phyloP scores from a whole-genome alignment of 2,888 invertebrate species.

The Teinopalpus imperialis region DNA sequence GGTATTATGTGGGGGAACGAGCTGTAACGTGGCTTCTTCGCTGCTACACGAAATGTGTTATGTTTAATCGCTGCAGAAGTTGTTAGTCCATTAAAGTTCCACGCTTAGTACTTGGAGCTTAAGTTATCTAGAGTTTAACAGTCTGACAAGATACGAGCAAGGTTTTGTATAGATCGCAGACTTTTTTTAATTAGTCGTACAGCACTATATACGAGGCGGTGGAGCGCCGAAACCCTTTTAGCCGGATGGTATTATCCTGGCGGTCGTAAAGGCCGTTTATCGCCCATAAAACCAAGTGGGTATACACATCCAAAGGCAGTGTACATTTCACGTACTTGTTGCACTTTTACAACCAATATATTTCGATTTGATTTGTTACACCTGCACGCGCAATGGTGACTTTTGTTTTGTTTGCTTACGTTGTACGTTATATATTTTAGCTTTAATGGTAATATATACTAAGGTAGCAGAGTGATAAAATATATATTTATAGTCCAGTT shows the following conservation, averaged over 20 bases:
- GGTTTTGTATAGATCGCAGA: conserved; percentile 37
- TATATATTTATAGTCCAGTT: conserved; percentile 8
- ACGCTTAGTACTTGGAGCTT: background rate
- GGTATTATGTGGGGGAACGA: no score
- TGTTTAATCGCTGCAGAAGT: no score
- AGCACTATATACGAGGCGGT: conserved; percentile 38
- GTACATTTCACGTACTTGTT: conserved; percentile 76
- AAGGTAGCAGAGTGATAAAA: conserved; percentile 1
- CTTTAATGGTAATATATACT: conserved; percentile 25
- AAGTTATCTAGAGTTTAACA: conserved; percentile 5
- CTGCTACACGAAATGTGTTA: no score
- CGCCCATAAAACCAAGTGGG: conserved; percentile 76
- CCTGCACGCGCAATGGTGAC: conserved; percentile 53
- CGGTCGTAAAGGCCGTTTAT: conserved; percentile 73
- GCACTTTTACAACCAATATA: conserved; percentile 80
- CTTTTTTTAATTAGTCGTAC: conserved; percentile 68
- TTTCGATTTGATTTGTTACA: conserved; percentile 79
- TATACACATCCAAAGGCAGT: conserved; percentile 59
- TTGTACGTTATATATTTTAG: conserved; percentile 28
- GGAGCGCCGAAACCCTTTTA: conserved; percentile 72
- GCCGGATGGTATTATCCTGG: conserved; percentile 76
- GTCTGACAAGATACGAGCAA: conserved; percentile 1
- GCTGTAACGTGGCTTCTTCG: no score
- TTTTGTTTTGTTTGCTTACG: conserved; percentile 49
- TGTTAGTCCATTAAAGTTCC: background rate